Conservation (phyloP, 2,797 vertebrate genomes). For the Enteromius unitaeniatus region DNA sequence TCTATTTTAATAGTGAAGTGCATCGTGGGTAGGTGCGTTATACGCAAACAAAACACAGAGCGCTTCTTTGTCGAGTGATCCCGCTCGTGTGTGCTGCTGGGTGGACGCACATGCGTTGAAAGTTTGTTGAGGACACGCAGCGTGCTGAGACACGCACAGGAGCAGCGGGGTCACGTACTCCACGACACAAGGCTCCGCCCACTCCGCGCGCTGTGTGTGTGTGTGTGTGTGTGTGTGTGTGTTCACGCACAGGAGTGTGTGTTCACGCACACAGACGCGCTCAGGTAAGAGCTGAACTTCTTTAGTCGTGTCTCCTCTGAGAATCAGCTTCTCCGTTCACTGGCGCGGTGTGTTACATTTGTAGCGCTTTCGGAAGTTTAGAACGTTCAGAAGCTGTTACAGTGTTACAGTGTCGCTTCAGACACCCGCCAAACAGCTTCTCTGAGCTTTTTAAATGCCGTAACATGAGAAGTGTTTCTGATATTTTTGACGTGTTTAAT, state of each 20-base stretch:
- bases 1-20: not conserved
- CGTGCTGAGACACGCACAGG: not conserved
- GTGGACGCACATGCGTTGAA: not conserved
- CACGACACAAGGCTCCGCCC: not conserved
- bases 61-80: not conserved
- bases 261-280: not conserved
- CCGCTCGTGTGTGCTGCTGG: not conserved
- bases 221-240: not conserved
- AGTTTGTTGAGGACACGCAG: not conserved
- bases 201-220: not conserved
- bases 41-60: not conserved
- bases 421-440: not conserved
- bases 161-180: conserved; percentile 29
- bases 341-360: not conserved
- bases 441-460: not conserved
- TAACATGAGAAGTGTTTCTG: not conserved
- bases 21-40: not conserved
- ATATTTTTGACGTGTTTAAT: not conserved
- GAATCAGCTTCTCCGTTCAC: not conserved
- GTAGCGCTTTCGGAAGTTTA: conserved; percentile 10
- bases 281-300: conserved; percentile 21
- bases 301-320: not conserved
- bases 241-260: not conserved
- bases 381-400: conserved; percentile 2
- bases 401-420: not conserved